Percentiles rank a stretch among this genome's conserved stretches.
These are phyloP conservation scores for Acronicta psi DNA, from an alignment of 2,888 invertebrate genomes.

Conservation along the genomic window DNA sequence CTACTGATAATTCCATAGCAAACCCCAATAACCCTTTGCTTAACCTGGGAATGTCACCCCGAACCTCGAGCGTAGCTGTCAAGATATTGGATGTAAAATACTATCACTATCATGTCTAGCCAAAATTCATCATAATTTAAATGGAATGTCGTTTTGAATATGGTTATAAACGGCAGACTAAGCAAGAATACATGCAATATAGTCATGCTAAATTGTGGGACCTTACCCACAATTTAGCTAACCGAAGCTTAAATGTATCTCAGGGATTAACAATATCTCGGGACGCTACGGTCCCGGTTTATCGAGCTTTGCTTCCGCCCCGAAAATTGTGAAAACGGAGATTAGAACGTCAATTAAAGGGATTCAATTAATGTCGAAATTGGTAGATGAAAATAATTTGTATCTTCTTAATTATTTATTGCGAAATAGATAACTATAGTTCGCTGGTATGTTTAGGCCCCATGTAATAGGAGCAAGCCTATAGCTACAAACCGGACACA, in stretches of 20 bases:
- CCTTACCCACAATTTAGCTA: constrained; percentile 1
- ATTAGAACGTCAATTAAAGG: constrained; percentile 5
- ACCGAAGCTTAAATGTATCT: constrained; percentile 12
- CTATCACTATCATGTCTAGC: too few relatives aligned
- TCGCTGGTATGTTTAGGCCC: too few relatives aligned
- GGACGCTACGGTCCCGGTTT: not conserved
- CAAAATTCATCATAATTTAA: constrained; percentile 6
- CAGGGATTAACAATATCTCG: constrained; percentile 9
- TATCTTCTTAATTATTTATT: not conserved
- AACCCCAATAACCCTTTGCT: too few relatives aligned
- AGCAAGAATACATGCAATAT: constrained; percentile 3
- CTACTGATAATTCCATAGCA: too few relatives aligned
- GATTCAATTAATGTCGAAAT: constrained; percentile 19
- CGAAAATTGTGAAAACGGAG: constrained; percentile 16
- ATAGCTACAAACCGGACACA: too few relatives aligned
- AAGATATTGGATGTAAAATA: too few relatives aligned
- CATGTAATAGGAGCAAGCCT: too few relatives aligned
- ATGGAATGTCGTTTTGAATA: not conserved
- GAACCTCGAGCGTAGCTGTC: too few relatives aligned
- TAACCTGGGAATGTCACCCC: too few relatives aligned
- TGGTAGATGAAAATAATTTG: not conserved
- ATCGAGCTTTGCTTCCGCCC: constrained; percentile 2
- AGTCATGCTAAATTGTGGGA: too few relatives aligned
- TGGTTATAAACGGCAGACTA: not conserved
- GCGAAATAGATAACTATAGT: too few relatives aligned